Base-by-base conservation (phyloP, 2,888 invertebrate genomes). In the Chaitophorus viminalis region DNA sequence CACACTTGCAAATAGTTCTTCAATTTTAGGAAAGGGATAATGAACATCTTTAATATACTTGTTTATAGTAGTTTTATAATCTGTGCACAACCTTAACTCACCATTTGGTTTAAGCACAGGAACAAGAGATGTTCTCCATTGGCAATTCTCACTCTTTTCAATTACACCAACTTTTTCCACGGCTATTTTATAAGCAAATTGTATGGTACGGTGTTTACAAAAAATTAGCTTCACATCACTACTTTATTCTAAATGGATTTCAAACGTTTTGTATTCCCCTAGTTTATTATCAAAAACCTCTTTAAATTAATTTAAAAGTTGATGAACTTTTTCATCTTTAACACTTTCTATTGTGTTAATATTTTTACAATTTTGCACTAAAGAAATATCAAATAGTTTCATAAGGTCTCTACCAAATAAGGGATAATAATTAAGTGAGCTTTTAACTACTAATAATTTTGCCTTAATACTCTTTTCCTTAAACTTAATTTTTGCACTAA, bases 11-110 rank as follows among this genome's bases (percentile, higher is more conserved):
- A 88, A 70, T 60, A 88, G 2, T 4, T 85, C 77, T 9, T 79
- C 75, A 14, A 88, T 85, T 77, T 25, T 76, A 11, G 60, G 76
- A 36, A 88, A 83, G 39, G 29, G 88, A 87, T 89, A 89, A 33
- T 82, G 36, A 52, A 88, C 84, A 29, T 89, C 88, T 83, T 89
- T 70, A 46, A 90, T 36, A 3, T 76, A 29, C 36, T 78, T 65
- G 36, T 89, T 89, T 9, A 89, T 68, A 29, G 77, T 82, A 14
- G 29, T 72, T 60, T 89, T 89, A 14, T 89, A 88, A 75, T 89
- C 87, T 36, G 76, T 89, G 74, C 88, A 88, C 18, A 89, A 31
- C 36, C 89, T 68, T 31, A 89, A 79, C 31, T 52, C 65, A 8
- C 88, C 88, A 74, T 89, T 83, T 6, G 65, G 11, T 76, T 89